Percentiles rank a stretch among this genome's conserved stretches.
Evolutionary conservation across 1,140 invertebrate genomes (phyloP).

Genomic region (Trissolcus basalis): DNA sequence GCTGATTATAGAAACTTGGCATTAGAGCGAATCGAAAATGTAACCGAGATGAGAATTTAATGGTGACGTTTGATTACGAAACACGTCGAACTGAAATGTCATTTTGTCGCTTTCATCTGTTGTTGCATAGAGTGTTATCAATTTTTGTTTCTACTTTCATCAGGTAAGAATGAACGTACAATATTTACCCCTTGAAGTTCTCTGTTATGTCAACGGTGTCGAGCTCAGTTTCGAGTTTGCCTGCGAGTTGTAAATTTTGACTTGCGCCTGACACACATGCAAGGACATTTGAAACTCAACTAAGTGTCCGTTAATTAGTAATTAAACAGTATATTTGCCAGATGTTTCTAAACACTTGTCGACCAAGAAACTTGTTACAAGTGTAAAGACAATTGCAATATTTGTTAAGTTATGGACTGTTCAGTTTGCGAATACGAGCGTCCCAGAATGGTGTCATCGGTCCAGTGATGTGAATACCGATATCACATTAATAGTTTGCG

Average conservation of each 20-base stretch:
- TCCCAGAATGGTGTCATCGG: conserved; percentile 13
- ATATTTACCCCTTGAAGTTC: too few species aligned
- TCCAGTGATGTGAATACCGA: conserved; percentile 9
- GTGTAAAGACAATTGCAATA: conserved; percentile 10
- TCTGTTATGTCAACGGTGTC: too few species aligned
- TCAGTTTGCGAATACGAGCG: conserved; percentile 7
- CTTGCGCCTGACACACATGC: background rate
- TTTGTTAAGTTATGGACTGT: conserved; percentile 23
- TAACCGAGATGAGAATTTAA: background rate
- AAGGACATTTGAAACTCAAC: background rate
- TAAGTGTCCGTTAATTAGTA: conserved; percentile 21
- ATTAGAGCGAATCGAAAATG: background rate
- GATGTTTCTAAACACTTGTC: conserved; percentile 14
- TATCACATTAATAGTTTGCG: conserved; percentile 38
- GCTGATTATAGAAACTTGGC: background rate
- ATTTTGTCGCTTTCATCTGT: too few species aligned
- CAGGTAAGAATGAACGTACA: too few species aligned
- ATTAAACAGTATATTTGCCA: conserved; percentile 16
- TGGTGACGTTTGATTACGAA: background rate
- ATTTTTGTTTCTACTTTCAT: too few species aligned
- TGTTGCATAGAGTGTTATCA: too few species aligned
- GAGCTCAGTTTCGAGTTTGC: too few species aligned
- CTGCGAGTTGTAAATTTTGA: too few species aligned
- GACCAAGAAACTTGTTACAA: conserved; percentile 17
- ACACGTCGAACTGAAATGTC: background rate